These are phyloP conservation scores for Sternarchorhynchus goeldii DNA, from an alignment of 2,797 vertebrate species.

Conservation along the genomic window DNA sequence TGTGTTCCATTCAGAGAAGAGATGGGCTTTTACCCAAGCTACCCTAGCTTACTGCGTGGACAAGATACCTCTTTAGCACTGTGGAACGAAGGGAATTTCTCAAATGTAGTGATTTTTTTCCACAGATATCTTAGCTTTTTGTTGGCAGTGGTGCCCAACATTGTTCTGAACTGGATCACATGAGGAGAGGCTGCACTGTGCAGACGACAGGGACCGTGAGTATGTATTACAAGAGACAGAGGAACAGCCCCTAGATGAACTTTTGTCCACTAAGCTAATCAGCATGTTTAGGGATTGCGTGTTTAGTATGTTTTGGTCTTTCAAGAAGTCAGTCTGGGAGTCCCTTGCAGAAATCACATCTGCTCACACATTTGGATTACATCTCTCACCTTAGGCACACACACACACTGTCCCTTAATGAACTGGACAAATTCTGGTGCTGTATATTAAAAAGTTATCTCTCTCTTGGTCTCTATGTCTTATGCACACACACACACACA, in stretches of 20 bases:
- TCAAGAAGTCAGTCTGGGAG: background rate
- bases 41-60: no score
- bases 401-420: background rate
- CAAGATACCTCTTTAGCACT: no score
- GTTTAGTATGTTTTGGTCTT: background rate
- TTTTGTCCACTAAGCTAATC: background rate
- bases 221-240: no score
- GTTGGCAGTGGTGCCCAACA: background rate
- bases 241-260: background rate
- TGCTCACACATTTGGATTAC: background rate
- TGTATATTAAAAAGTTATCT: background rate
- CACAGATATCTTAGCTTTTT: background rate
- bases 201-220: background rate
- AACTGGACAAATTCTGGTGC: background rate
- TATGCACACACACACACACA: conserved; percentile 14
- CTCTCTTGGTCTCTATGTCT: background rate
- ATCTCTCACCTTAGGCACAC: background rate
- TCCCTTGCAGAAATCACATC: background rate
- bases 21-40: no score
- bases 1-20: no score
- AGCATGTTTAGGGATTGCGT: background rate
- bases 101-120: background rate
- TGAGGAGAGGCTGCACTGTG: background rate
- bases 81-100: no score
- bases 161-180: background rate